A percentile compares a stretch with the other conserved stretches of the same genome.
Conservation (phyloP, 2,797 vertebrate species). For the Adrianichthys oophorus region DNA sequence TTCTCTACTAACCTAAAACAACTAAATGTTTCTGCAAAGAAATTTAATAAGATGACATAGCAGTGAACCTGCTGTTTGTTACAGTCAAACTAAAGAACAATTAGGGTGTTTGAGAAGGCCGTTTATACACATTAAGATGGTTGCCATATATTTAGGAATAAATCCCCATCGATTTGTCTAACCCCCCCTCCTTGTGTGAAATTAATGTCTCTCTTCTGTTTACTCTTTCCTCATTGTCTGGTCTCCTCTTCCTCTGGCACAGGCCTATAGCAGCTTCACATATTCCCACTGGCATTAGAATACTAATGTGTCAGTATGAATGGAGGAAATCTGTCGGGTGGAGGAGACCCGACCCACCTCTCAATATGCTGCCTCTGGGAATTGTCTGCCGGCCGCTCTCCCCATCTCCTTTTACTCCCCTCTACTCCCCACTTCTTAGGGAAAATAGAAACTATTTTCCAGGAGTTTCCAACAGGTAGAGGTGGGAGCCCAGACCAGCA, state of each 20-base stretch:
- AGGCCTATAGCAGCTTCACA: conserved; percentile 44
- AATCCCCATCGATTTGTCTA: too few species aligned
- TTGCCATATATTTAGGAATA: too few species aligned
- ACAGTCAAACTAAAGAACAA: too few species aligned
- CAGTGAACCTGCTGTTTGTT: too few species aligned
- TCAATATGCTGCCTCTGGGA: conserved; percentile 61
- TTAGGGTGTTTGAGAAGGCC: too few species aligned
- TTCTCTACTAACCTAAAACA: too few species aligned
- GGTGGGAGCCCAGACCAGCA: conserved; percentile 25
- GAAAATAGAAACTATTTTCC: conserved; percentile 33
- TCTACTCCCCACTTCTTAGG: background rate
- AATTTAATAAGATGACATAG: too few species aligned
- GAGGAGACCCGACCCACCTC: conserved; percentile 51
- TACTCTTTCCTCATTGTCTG: conserved; percentile 31
- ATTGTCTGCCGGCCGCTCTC: conserved; percentile 37
- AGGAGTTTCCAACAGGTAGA: conserved; percentile 44
- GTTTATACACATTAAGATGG: too few species aligned
- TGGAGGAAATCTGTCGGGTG: conserved; percentile 35
- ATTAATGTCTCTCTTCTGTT: conserved; percentile 39
- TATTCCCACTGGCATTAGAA: conserved; percentile 63
- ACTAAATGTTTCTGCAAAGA: too few species aligned
- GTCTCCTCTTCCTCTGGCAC: conserved; percentile 38
- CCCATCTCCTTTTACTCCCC: conserved; percentile 18
- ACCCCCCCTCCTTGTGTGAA: too few species aligned
- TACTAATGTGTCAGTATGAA: conserved; percentile 62